Evolutionary conservation across 2,113 vertebrate genomes (phyloP).

Genomic region (Genyomyrus donnyi): DNA sequence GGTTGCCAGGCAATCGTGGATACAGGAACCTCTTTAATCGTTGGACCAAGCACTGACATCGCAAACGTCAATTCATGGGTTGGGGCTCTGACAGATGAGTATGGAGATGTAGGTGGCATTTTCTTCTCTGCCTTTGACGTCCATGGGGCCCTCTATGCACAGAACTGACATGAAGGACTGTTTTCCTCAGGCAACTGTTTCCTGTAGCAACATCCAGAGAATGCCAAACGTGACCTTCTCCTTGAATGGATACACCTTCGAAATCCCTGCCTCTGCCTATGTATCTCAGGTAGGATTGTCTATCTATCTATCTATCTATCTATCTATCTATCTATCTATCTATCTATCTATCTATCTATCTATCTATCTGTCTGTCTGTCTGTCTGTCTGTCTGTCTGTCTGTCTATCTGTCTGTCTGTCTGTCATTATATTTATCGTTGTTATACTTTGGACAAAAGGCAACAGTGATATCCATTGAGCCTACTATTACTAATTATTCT

Average conservation of each 20-base stretch:
- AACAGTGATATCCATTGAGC: background rate
- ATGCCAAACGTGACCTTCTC: constrained; percentile 53
- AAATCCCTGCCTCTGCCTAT: constrained; percentile 42
- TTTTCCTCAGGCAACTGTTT: constrained; percentile 39
- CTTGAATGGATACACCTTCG: constrained; percentile 44
- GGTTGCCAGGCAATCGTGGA: constrained; percentile 56
- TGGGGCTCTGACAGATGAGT: constrained; percentile 42
- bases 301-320: background rate
- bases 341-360: too few species aligned
- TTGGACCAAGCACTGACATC: constrained; percentile 49
- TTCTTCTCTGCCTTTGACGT: background rate
- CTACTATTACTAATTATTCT: background rate
- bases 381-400: too few species aligned
- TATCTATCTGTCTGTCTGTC: too few species aligned
- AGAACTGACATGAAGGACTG: background rate
- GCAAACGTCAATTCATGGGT: constrained; percentile 45
- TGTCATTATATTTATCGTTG: background rate
- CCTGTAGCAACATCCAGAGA: constrained; percentile 45
- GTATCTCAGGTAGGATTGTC: constrained; percentile 38
- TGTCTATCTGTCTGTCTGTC: too few species aligned
- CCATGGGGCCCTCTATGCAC: background rate
- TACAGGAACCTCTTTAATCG: constrained; percentile 54
- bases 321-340: background rate
- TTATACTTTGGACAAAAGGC: background rate
- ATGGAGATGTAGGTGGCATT: constrained; percentile 47